Conservation (phyloP, 2,888 invertebrate species). For the Heliconius aoede region DNA sequence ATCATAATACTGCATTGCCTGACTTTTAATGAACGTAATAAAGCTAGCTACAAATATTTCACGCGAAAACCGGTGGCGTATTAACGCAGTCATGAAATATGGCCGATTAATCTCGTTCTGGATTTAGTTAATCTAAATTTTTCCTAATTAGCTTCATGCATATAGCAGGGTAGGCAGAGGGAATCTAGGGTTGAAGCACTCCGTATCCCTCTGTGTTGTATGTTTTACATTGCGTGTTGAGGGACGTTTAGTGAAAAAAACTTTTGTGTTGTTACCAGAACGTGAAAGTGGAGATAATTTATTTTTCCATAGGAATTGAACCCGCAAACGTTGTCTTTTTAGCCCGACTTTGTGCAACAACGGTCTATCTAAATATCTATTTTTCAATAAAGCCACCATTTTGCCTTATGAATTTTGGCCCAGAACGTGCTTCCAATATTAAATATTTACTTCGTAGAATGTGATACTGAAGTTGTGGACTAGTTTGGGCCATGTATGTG, state of each 20-base stretch:
- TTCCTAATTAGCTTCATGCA: neutral
- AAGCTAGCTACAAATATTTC: constrained; percentile 44
- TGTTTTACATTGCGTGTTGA: neutral
- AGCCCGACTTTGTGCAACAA: neutral
- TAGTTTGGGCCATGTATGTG: neutral
- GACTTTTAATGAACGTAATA: constrained; percentile 43
- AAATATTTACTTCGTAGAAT: constrained; percentile 47
- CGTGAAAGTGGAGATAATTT: neutral
- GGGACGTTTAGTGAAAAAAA: no score
- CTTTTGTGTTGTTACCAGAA: neutral
- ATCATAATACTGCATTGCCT: constrained; percentile 42
- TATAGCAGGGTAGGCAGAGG: neutral
- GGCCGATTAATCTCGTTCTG: constrained; percentile 42
- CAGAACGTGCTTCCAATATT: constrained; percentile 73
- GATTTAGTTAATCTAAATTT: constrained; percentile 34
- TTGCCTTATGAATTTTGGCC: constrained; percentile 73
- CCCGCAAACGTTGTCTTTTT: neutral
- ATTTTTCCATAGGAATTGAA: neutral
- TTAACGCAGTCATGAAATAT: constrained; percentile 43
- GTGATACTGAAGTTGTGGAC: neutral
- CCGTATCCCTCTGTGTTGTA: neutral
- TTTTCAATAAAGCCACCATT: constrained; percentile 76
- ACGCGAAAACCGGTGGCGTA: constrained; percentile 38
- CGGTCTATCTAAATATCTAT: constrained; percentile 64
- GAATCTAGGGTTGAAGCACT: neutral